phyloP scores from a whole-genome alignment of 2,888 invertebrate genomes.

The Dysmachus trigonus region DNA sequence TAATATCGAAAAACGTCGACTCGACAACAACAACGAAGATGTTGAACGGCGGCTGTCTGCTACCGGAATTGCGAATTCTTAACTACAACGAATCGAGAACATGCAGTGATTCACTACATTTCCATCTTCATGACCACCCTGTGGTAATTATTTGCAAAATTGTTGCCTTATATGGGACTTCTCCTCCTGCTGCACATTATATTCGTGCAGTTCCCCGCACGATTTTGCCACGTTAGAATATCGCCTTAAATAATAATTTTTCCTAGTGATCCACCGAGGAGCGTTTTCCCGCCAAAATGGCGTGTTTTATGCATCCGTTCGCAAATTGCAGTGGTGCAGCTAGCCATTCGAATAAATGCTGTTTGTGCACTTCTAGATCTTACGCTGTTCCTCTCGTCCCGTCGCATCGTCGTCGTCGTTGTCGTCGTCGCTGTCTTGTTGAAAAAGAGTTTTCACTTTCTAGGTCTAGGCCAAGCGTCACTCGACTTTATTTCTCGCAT shows the following conservation, averaged over 20 bases:
- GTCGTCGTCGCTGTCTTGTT: slow-evolving; percentile 30
- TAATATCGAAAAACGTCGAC: no score
- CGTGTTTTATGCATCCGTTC: slow-evolving; percentile 14
- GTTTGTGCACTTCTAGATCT: not conserved
- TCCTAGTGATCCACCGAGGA: not conserved
- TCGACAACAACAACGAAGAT: not conserved
- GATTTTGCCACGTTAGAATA: not conserved
- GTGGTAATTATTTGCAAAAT: not conserved
- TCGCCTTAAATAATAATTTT: not conserved
- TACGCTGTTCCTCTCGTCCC: not conserved
- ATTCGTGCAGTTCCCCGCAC: slow-evolving; percentile 2
- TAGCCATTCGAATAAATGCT: slow-evolving; percentile 45
- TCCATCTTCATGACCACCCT: not conserved
- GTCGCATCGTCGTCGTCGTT: not conserved
- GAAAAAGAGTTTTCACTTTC: slow-evolving; percentile 63
- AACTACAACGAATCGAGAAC: not conserved
- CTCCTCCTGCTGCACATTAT: not conserved
- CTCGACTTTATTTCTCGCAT: slow-evolving; percentile 41
- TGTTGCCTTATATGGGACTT: not conserved
- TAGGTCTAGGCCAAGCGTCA: slow-evolving; percentile 63
- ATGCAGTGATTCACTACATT: not conserved
- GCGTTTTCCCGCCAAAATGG: slow-evolving; percentile 37
- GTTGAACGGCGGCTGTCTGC: not conserved
- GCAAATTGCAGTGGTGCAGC: slow-evolving; percentile 53
- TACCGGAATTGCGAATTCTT: not conserved